phyloP scores from a whole-genome alignment of 2,888 invertebrate genomes.

The Cryptophagus acutangulus region DNA sequence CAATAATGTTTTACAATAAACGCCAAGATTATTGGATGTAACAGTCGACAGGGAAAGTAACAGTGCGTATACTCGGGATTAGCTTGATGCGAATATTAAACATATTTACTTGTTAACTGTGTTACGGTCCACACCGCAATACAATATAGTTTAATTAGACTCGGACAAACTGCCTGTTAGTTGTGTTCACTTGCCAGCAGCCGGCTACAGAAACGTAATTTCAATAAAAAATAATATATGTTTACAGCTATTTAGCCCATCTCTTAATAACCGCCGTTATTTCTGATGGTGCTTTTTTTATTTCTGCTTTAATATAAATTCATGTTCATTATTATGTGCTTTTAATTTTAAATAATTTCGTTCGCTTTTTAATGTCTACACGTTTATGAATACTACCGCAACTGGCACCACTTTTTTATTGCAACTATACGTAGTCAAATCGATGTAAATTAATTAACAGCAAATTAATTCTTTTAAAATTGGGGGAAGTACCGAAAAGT shows the following conservation, averaged over 20 bases:
- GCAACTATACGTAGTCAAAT: no score
- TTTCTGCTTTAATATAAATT: slow-evolving; percentile 23
- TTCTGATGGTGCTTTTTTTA: slow-evolving; percentile 19
- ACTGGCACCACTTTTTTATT: no score
- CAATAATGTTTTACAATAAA: no score
- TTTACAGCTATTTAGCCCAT: slow-evolving; percentile 18
- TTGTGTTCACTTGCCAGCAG: slow-evolving; percentile 19
- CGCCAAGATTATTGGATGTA: no score
- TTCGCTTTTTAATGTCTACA: no score
- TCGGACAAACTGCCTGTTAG: slow-evolving; percentile 30
- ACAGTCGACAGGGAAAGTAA: no score
- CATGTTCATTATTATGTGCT: no score
- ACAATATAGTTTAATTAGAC: slow-evolving; percentile 34
- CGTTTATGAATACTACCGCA: no score
- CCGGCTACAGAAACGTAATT: slow-evolving; percentile 30
- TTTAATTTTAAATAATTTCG: no score
- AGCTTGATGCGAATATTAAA: slow-evolving; percentile 33
- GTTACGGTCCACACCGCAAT: slow-evolving; percentile 24
- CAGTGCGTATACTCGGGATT: slow-evolving; percentile 27
- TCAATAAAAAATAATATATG: slow-evolving; percentile 34
- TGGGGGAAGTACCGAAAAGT: no score
- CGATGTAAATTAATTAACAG: no score
- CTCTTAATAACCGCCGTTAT: slow-evolving; percentile 24
- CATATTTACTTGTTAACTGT: slow-evolving; percentile 34
- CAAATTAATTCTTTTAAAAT: no score